phyloP scores from a whole-genome alignment of 1,140 invertebrate species.

The Potamilus streckersoni region DNA sequence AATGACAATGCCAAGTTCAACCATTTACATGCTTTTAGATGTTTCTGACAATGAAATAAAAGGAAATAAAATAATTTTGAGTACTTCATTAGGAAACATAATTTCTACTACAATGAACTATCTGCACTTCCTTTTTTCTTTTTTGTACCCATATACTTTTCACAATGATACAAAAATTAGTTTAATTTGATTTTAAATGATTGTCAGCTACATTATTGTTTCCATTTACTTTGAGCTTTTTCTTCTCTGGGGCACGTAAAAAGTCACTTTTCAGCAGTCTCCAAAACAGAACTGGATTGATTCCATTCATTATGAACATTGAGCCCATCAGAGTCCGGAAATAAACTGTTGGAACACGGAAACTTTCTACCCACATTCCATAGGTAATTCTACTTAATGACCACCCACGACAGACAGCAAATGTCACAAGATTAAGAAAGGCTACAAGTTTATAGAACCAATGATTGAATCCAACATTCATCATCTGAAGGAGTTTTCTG shows the following conservation, averaged over 20 bases:
- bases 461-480: constrained; percentile 39
- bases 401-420: constrained; percentile 49
- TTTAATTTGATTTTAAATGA: constrained; percentile 28
- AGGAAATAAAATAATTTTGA: no score
- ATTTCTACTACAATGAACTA: no score
- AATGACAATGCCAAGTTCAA: no score
- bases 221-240: constrained; percentile 20
- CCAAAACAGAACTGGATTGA: constrained; percentile 59
- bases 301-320: constrained; percentile 56
- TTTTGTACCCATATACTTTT: no score
- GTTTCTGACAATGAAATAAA: no score
- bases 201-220: constrained; percentile 28
- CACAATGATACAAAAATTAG: no score
- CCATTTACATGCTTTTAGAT: no score
- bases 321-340: constrained; percentile 31
- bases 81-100: no score
- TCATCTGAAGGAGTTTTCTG: constrained; percentile 61
- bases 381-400: constrained; percentile 42
- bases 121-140: no score
- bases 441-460: constrained; percentile 43
- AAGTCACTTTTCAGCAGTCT: constrained; percentile 58
- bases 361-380: constrained; percentile 38
- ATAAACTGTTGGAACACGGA: constrained; percentile 43
- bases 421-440: constrained; percentile 52
- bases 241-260: constrained; percentile 30